Percentiles rank a stretch among this genome's conserved stretches.
Conservation (phyloP, 2,113 vertebrate species). For the Rostratula benghalensis region DNA sequence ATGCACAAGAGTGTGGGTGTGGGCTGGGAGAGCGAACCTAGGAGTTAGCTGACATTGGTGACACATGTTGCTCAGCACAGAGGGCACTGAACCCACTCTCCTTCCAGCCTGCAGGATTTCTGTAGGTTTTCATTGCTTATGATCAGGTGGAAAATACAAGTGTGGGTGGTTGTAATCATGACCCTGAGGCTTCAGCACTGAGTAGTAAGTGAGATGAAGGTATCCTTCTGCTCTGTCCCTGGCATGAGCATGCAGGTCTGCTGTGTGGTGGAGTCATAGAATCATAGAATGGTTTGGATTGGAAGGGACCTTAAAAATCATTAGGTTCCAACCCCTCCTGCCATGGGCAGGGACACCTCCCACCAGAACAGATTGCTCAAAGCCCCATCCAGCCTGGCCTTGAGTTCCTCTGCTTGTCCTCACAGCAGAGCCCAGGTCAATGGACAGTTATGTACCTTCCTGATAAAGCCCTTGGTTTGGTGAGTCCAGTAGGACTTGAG, state of each 20-base stretch:
- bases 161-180: neutral
- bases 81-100: rapidly evolving
- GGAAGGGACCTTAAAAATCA: too few relatives aligned
- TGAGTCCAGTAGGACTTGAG: neutral
- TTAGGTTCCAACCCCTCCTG: too few relatives aligned
- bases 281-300: too few relatives aligned
- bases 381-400: too few relatives aligned
- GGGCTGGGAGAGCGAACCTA: neutral
- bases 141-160: neutral
- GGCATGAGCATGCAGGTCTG: rapidly evolving
- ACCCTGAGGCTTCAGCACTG: rapidly evolving
- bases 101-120: neutral
- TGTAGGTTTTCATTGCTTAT: neutral
- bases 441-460: neutral
- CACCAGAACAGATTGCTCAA: too few relatives aligned
- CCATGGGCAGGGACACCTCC: too few relatives aligned
- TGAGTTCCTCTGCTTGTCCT: neutral
- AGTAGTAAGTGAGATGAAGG: neutral
- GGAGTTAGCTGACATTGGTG: neutral
- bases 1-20: neutral
- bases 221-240: neutral
- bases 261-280: neutral
- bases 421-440: rapidly evolving
- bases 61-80: neutral
- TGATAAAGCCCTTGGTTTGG: neutral